Conservation (phyloP, 1,140 invertebrate species). For the Eupeodes corollae region DNA sequence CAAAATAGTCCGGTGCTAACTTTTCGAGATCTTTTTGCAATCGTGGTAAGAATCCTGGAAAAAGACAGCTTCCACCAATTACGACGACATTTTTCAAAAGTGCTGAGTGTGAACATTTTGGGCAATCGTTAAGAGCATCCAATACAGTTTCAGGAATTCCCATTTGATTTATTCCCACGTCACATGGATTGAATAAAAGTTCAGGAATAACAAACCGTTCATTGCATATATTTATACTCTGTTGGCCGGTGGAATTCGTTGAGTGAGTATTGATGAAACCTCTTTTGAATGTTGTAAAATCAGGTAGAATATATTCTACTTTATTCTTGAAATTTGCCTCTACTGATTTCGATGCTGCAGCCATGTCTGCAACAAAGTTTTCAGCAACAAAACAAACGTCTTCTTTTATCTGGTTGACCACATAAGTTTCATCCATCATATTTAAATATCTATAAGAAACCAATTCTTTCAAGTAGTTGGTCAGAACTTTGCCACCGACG, state of each 20-base stretch:
- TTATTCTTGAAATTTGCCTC: slow-evolving; percentile 47
- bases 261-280: slow-evolving; percentile 51
- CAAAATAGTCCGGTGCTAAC: slow-evolving; percentile 61
- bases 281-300: slow-evolving; percentile 76
- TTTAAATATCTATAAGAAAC: slow-evolving; percentile 86
- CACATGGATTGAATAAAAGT: slow-evolving; percentile 87
- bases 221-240: slow-evolving; percentile 80
- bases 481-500: slow-evolving; percentile 92
- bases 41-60: slow-evolving; percentile 74
- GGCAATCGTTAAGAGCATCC: slow-evolving; percentile 58
- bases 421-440: slow-evolving; percentile 98
- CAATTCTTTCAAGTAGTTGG: slow-evolving; percentile 96
- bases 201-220: slow-evolving; percentile 90
- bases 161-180: slow-evolving; percentile 78
- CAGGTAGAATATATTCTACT: slow-evolving; percentile 89
- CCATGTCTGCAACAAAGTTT: slow-evolving; percentile 78
- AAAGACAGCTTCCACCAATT: slow-evolving; percentile 78
- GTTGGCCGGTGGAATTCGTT: slow-evolving; percentile 38
- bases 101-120: slow-evolving; percentile 67
- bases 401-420: slow-evolving; percentile 98
- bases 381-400: slow-evolving; percentile 90
- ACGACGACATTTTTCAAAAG: slow-evolving; percentile 82
- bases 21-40: slow-evolving; percentile 69
- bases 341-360: slow-evolving; percentile 45
- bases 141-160: slow-evolving; percentile 86